Evolutionary conservation across 1,140 invertebrate genomes (phyloP), one percentile per base, ranked within the genome.

Genomic region (Teleopsis dalmanni): DNA sequence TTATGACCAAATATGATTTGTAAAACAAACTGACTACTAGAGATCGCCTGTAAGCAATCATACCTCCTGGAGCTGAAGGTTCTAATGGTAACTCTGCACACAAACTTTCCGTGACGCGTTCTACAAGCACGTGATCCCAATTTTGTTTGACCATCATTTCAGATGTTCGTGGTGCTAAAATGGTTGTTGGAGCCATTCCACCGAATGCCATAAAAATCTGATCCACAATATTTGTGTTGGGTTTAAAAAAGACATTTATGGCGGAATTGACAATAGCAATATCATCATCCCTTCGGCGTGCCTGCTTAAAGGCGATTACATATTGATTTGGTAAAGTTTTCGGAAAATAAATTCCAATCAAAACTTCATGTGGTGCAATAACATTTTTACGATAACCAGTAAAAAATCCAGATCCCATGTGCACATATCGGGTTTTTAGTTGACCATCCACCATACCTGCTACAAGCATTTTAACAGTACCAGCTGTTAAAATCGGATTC

Each of bases 181-280:
- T 78, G 2, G 92, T 94, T 6, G 81, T 88, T 16, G 90, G 86
- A 8, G 87, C 90, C 88, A 97, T 92, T 18, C 94, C 94, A 38
- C 93, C 87, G 65, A 83, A 97, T 10, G 86, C 83, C 36, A 95
- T 69, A 33, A 72, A 71, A 14, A 85, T 76, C 43, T 83, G 73
- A 35, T 77, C 70, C 13, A 95, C 77, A 1, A 75, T 67, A 53
- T 74, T 69, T 10, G 74, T 77, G 36, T 72, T 60, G 27, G 68
- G 54, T 58, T 80, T 59, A 44, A 88, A 81, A 29, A 62, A 68
- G 5, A 88, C 75, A 67, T 82, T 84, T 52, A 93, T 76, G 3
- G 87, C 89, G 31, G 85, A 82, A 64, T 94, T 97, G 0, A 95
- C 93, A 55, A 97, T 95, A 11, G 93, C 88, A 57, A 96, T 96